Percentiles rank a stretch among this genome's conserved stretches.
These are phyloP conservation scores for Polypterus bichir DNA, from an alignment of 2,113 vertebrate species.

Conservation along the genomic window DNA sequence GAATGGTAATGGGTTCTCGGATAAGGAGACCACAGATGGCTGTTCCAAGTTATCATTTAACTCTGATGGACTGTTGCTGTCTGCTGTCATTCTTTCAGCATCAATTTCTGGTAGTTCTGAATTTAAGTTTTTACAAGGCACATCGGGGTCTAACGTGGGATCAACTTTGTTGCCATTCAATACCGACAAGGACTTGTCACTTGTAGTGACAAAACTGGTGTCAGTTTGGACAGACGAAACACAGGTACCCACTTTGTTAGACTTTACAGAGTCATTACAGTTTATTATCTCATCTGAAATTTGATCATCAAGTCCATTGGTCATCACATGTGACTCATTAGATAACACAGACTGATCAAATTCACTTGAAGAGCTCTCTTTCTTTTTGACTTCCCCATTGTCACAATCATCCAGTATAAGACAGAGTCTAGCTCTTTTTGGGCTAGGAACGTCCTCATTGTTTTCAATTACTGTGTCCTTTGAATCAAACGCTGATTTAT, in stretches of 20 bases:
- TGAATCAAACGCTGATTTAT: constrained; percentile 53
- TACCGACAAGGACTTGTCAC: constrained; percentile 49
- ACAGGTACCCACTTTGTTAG: constrained; percentile 26
- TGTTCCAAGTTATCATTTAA: constrained; percentile 17
- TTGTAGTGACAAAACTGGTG: constrained; percentile 54
- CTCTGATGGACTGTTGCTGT: constrained; percentile 20
- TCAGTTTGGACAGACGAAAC: constrained; percentile 50
- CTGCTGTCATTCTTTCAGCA: constrained; percentile 48
- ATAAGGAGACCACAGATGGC: constrained; percentile 49
- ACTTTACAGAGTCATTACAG: too few relatives aligned
- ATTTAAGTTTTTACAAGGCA: constrained; percentile 88
- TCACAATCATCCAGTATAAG: constrained; percentile 65
- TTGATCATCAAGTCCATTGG: constrained; percentile 75
- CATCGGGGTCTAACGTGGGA: constrained; percentile 65
- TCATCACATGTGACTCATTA: constrained; percentile 58
- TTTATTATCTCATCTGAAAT: constrained; percentile 49
- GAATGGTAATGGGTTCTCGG: constrained; percentile 65
- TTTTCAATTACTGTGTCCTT: constrained; percentile 54
- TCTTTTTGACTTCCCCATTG: constrained; percentile 67
- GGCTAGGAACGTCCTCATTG: constrained; percentile 55
- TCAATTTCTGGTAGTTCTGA: constrained; percentile 58
- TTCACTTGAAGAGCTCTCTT: constrained; percentile 50
- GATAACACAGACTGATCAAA: constrained; percentile 42
- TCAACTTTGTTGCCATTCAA: constrained; percentile 68
- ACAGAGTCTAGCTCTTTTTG: constrained; percentile 59